These are phyloP conservation scores for Hemiprocne comata DNA, from an alignment of 2,113 vertebrate species.

Conservation along the genomic window DNA sequence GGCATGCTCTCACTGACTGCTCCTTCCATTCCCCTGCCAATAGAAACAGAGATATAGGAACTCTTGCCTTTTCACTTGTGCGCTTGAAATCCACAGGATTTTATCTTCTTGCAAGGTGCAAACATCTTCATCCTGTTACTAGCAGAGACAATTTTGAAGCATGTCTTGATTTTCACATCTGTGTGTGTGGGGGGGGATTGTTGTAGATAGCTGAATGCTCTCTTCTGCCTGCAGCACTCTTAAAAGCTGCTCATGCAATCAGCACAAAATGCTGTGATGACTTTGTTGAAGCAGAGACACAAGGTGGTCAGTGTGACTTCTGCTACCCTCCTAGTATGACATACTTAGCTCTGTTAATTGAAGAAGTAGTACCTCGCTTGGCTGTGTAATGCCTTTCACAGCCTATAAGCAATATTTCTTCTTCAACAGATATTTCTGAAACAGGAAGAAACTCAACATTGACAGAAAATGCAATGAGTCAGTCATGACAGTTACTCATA, in stretches of 20 bases:
- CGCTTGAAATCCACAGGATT: not conserved
- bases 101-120: too few relatives aligned
- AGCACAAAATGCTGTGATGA: not conserved
- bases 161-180: not conserved
- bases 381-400: not conserved
- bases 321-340: not conserved
- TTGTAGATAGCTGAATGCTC: not conserved
- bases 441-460: not conserved
- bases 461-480: not conserved
- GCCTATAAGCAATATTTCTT: not conserved
- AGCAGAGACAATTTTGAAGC: not conserved
- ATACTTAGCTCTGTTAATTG: not conserved
- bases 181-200: fast-evolving
- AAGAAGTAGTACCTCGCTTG: not conserved
- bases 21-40: too few relatives aligned
- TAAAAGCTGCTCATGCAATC: not conserved
- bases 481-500: not conserved
- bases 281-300: not conserved
- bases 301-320: not conserved
- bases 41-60: not conserved
- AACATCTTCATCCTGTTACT: not conserved
- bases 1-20: fast-evolving
- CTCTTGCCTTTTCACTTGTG: not conserved
- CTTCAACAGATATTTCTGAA: not conserved
- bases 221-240: not conserved